Base-by-base conservation (phyloP, 2,888 invertebrate genomes). In the Tachina lurida region DNA sequence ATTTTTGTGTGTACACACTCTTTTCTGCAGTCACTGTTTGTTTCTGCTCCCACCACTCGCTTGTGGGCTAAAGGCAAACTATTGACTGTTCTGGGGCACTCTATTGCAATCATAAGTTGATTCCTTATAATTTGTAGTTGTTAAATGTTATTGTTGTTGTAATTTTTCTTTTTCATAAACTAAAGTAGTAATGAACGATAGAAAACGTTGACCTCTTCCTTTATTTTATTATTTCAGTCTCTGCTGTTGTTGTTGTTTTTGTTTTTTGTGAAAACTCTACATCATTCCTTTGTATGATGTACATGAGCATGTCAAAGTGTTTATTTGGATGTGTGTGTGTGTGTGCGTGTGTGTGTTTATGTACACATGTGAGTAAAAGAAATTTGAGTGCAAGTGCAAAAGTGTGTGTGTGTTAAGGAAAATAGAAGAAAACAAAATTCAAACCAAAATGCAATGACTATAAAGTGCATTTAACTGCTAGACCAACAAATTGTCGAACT, bases 391-490 rank as follows among this genome's bases (percentile, higher is more conserved):
- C 76, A 17, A 71, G 19, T 60, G 75, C 47, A 41, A 52, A 31
- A 62, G 74, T 63, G 49, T 74, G 68, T 74, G 68, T 78, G 62
- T 63, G 49, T 81, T 74, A 74, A 65, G 22, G 60, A 31, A 31
- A 31, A 31, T 31, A 31, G 31, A 83, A 79, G 54, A 67, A 3
- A 56, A 68, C 71, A 65, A 52, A n/a, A 49, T 15, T 43, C 60
- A 73, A 79, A 79, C 70, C 45, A 81, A 82, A 86, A 76, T 83
- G 83, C 86, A 86, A 83, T 80, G 83, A 86, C 83, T 86, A 80
- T 83, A 83, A 76, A 83, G 86, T 86, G 86, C 85, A 86, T 86
- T 83, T 86, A 86, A 86, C 83, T 83, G 79, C 79, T 79, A 86
- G 83, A 86, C 86, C 75, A 86, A 65, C 71, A 84, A 81, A 77